phyloP scores from a whole-genome alignment of 1,140 invertebrate species.

The Hycleus cichorii region DNA sequence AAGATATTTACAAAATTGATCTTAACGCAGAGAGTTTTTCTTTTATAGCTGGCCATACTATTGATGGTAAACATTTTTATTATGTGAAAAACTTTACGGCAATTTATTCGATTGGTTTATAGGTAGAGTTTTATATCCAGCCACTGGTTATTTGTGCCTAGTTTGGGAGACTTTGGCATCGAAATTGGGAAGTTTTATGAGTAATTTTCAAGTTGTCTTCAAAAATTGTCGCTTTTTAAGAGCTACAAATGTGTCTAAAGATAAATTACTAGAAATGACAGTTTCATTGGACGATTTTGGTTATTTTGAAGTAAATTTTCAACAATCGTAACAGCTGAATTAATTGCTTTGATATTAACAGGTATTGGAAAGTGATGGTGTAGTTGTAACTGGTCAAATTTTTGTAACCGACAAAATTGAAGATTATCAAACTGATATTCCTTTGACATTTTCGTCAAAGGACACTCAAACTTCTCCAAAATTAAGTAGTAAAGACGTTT shows the following conservation, averaged over 20 bases:
- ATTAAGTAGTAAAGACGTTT: too few relatives aligned
- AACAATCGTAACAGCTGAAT: constrained; percentile 73
- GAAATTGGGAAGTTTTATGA: constrained; percentile 60
- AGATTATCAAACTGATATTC: constrained; percentile 43
- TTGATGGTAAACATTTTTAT: constrained; percentile 53
- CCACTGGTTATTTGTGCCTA: constrained; percentile 78
- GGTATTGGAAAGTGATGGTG: constrained; percentile 42
- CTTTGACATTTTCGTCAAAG: too few relatives aligned
- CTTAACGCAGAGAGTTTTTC: constrained; percentile 55
- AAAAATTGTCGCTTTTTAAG: constrained; percentile 70
- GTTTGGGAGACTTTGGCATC: constrained; percentile 80
- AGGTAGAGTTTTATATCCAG: constrained; percentile 73
- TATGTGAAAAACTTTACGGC: too few relatives aligned
- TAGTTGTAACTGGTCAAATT: constrained; percentile 51
- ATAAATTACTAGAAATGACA: constrained; percentile 64
- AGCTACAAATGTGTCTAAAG: constrained; percentile 61
- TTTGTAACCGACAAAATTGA: constrained; percentile 78
- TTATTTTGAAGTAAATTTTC: constrained; percentile 64
- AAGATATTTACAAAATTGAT: constrained; percentile 7
- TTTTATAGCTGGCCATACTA: constrained; percentile 73
- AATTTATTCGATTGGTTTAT: too few relatives aligned
- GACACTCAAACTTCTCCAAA: too few relatives aligned
- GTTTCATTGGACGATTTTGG: constrained; percentile 76
- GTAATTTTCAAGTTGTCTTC: constrained; percentile 58
- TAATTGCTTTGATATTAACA: constrained; percentile 48